Evolutionary conservation across 2,888 invertebrate species (phyloP).

Genomic region (Pseudococcus jackbeardsleyi): DNA sequence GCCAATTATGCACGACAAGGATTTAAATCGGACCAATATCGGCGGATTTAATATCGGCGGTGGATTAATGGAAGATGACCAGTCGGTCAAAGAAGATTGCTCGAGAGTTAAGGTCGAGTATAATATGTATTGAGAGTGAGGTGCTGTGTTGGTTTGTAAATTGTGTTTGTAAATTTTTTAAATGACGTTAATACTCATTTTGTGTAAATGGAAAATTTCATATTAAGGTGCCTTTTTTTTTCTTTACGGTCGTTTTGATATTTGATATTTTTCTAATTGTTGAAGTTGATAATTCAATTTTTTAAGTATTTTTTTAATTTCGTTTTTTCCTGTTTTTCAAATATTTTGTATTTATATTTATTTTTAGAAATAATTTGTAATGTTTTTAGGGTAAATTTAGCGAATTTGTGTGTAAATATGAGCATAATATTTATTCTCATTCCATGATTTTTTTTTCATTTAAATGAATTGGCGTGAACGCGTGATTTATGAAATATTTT

Average conservation of each 20-base stretch:
- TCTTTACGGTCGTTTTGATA: neutral
- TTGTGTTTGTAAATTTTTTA: neutral
- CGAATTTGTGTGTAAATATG: neutral
- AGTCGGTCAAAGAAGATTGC: slow-evolving; percentile 59
- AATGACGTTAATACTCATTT: neutral
- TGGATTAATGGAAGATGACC: slow-evolving; percentile 59
- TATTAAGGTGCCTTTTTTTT: neutral
- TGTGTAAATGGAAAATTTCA: neutral
- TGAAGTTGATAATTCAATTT: neutral
- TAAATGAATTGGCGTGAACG: no score
- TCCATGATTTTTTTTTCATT: no score
- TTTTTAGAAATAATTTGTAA: neutral
- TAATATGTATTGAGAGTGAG: slow-evolving; percentile 56
- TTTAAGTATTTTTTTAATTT: neutral
- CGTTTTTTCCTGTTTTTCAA: neutral
- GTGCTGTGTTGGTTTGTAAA: neutral
- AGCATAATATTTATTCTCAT: no score
- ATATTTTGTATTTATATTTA: neutral
- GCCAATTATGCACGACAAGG: slow-evolving; percentile 57
- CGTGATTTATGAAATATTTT: no score
- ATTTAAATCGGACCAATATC: slow-evolving; percentile 61
- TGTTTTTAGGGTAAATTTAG: neutral
- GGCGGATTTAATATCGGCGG: slow-evolving; percentile 64
- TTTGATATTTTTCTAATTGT: neutral
- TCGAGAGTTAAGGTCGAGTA: slow-evolving; percentile 62